phyloP scores from a whole-genome alignment of 1,140 invertebrate genomes.

The Zaprionus capensis region DNA sequence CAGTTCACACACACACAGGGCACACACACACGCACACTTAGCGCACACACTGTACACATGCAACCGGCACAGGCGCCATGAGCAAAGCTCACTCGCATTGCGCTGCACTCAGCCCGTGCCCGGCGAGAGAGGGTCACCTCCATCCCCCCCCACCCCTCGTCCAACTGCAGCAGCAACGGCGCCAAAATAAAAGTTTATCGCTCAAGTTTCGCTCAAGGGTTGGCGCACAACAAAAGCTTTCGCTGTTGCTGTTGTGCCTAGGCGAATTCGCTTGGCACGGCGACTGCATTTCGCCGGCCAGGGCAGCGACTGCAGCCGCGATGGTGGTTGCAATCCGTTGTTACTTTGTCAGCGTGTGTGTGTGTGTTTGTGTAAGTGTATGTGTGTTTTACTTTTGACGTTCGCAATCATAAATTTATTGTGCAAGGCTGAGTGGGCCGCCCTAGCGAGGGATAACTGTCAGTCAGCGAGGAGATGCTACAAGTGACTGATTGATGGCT shows the following conservation, averaged over 20 bases:
- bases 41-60: constrained; percentile 17
- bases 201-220: constrained; percentile 68
- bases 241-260: constrained; percentile 28
- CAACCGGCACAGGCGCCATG: constrained; percentile 42
- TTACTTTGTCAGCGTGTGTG: constrained; percentile 24
- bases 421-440: constrained; percentile 57
- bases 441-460: constrained; percentile 6
- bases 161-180: constrained; percentile 1
- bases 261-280: constrained; percentile 13
- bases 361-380: not conserved
- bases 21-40: constrained; percentile 22
- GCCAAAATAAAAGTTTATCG: constrained; percentile 45
- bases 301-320: constrained; percentile 24
- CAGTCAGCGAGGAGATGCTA: constrained; percentile 16
- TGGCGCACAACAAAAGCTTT: constrained; percentile 56
- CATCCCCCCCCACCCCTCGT: not conserved
- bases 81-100: constrained; percentile 31
- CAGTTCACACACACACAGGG: constrained; percentile 36
- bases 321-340: constrained; percentile 49
- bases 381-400: constrained; percentile 17
- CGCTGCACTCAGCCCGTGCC: constrained; percentile 1
- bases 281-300: constrained; percentile 37
- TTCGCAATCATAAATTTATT: constrained; percentile 75
- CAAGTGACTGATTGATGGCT: constrained; percentile 29
- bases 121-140: not conserved